Evolutionary conservation across 92 coral and sea anemone genomes (phyloP).

Genomic region (Scolanthus callimorphus): DNA sequence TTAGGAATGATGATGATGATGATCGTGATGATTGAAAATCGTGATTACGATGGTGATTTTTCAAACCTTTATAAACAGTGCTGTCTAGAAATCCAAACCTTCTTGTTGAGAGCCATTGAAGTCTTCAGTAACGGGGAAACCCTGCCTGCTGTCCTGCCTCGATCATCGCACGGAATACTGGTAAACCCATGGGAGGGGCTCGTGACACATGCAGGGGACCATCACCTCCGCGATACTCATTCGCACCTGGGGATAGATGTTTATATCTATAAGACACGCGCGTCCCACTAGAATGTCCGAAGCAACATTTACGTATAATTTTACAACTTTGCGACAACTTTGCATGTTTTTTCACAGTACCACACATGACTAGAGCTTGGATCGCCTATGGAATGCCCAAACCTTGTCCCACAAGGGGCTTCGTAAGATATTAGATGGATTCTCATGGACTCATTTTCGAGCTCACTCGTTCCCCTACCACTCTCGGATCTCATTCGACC

Average conservation of each 20-base stretch:
- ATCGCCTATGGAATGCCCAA: too few relatives aligned
- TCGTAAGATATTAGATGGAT: too few relatives aligned
- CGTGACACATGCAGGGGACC: conserved; percentile 85
- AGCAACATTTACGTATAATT: not conserved
- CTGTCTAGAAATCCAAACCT: conserved; percentile 69
- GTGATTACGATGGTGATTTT: not conserved
- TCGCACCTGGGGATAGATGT: conserved; percentile 41
- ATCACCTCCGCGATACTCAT: conserved; percentile 77
- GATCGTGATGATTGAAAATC: too few relatives aligned
- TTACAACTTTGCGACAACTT: too few relatives aligned
- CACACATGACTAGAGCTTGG: too few relatives aligned
- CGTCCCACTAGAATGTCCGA: not conserved
- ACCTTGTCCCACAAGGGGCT: too few relatives aligned
- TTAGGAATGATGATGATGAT: too few relatives aligned
- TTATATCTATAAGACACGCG: too few relatives aligned
- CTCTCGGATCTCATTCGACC: too few relatives aligned
- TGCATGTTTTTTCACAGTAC: too few relatives aligned
- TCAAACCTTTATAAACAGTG: conserved; percentile 52
- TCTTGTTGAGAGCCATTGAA: conserved; percentile 82
- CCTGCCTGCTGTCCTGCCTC: conserved; percentile 78
- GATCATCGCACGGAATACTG: conserved; percentile 63
- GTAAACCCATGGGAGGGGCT: conserved; percentile 42
- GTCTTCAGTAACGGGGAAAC: conserved; percentile 69
- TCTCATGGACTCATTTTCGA: too few relatives aligned
- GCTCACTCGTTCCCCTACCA: too few relatives aligned